These are phyloP conservation scores for Drosophila arawakana DNA, from an alignment of 1,140 invertebrate genomes.

Conservation along the genomic window DNA sequence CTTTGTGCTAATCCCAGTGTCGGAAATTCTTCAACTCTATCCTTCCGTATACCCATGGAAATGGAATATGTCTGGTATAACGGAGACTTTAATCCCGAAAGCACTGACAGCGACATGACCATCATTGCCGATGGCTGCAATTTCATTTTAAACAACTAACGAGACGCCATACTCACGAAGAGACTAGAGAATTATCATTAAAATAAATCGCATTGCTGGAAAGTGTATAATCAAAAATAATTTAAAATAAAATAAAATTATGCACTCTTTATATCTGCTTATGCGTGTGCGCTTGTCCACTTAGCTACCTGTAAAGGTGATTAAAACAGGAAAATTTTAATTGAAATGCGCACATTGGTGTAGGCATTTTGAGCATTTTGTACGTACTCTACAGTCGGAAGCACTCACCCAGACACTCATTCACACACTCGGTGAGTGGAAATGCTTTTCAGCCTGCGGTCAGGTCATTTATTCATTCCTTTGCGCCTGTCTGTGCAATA, in stretches of 20 bases:
- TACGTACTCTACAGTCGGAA: slow-evolving; percentile 19
- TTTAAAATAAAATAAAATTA: too few relatives aligned
- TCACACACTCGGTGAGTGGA: slow-evolving; percentile 16
- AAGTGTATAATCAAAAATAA: not conserved
- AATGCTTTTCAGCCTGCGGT: slow-evolving; percentile 36
- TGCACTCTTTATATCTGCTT: slow-evolving; percentile 1
- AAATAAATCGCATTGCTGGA: slow-evolving; percentile 47
- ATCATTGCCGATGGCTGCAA: slow-evolving; percentile 50
- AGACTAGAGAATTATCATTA: slow-evolving; percentile 18
- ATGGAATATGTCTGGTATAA: slow-evolving; percentile 63
- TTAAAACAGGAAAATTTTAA: slow-evolving; percentile 78
- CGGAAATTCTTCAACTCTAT: slow-evolving; percentile 34
- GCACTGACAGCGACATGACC: slow-evolving; percentile 61
- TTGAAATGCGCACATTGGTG: slow-evolving; percentile 71
- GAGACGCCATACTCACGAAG: not conserved
- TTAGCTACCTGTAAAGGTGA: slow-evolving; percentile 63
- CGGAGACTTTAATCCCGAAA: slow-evolving; percentile 28
- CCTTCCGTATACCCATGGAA: slow-evolving; percentile 43
- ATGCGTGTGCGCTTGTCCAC: too few relatives aligned
- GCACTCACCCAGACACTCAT: slow-evolving; percentile 3
- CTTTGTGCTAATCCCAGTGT: not conserved
- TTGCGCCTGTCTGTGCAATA: slow-evolving; percentile 24
- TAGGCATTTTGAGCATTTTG: slow-evolving; percentile 60
- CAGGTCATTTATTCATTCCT: slow-evolving; percentile 51
- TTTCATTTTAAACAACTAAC: slow-evolving; percentile 25